phyloP scores from a whole-genome alignment of 2,797 vertebrate genomes.

The Mormyrus proboscirostris region DNA sequence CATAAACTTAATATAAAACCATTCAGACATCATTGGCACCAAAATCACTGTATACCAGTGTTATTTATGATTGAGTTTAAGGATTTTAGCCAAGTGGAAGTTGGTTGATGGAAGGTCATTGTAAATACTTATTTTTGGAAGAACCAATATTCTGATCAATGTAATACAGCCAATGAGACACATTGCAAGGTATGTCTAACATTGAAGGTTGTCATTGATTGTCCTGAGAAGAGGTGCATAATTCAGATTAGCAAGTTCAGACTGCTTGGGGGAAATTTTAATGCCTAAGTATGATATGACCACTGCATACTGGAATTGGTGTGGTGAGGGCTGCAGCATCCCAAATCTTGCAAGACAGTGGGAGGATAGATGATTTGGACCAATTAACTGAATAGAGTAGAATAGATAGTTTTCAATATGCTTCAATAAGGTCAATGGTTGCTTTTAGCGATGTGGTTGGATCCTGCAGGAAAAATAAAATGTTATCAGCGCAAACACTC shows the following conservation, averaged over 20 bases:
- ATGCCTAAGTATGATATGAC: not conserved
- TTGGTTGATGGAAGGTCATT: not conserved
- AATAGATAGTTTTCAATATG: too few relatives aligned
- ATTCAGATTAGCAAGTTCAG: not conserved
- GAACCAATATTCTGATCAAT: not conserved
- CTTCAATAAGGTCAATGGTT: too few relatives aligned
- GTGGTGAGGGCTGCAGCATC: not conserved
- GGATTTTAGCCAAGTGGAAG: not conserved
- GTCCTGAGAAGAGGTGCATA: not conserved
- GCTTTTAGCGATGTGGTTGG: too few relatives aligned
- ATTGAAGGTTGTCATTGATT: not conserved
- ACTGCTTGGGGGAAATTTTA: not conserved
- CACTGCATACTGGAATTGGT: too few relatives aligned
- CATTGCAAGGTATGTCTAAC: not conserved
- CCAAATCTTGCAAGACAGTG: too few relatives aligned
- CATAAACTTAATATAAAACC: too few relatives aligned
- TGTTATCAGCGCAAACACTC: too few relatives aligned
- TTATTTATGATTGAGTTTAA: not conserved
- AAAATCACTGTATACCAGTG: too few relatives aligned
- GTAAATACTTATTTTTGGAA: not conserved
- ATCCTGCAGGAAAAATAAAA: too few relatives aligned
- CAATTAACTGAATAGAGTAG: too few relatives aligned
- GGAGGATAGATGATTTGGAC: too few relatives aligned
- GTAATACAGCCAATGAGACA: not conserved
- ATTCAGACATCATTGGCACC: too few relatives aligned